Evolutionary conservation across 2,113 vertebrate species (phyloP).

Genomic region (Sorex araneus): DNA sequence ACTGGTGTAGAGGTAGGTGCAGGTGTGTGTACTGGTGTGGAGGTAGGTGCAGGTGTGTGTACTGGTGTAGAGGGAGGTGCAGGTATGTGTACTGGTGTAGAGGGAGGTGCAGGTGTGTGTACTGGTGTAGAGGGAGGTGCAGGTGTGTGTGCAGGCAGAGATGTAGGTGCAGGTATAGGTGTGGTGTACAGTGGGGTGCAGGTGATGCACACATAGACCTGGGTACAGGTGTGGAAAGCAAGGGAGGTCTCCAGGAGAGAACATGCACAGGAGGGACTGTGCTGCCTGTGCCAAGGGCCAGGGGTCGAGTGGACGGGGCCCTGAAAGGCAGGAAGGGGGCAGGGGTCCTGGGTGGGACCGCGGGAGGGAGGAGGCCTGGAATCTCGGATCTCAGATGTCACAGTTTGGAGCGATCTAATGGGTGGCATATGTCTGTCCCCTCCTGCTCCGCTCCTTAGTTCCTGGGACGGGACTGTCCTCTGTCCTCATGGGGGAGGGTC

Average conservation of each 20-base stretch:
- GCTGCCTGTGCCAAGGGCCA: background rate
- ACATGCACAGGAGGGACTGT: background rate
- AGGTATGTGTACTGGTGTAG: too few relatives aligned
- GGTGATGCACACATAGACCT: background rate
- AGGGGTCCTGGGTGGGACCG: background rate
- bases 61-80: too few relatives aligned
- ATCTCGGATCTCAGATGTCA: background rate
- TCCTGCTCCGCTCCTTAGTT: background rate
- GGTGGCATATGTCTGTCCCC: background rate
- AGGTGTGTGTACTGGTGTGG: background rate
- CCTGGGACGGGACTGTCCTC: background rate
- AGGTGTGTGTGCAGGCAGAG: background rate
- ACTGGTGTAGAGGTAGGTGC: background rate
- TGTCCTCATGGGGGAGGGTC: background rate
- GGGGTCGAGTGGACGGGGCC: background rate
- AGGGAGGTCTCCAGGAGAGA: background rate
- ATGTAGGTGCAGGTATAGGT: background rate
- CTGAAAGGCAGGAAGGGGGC: background rate
- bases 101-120: too few relatives aligned
- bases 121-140: background rate
- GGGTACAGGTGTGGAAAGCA: background rate
- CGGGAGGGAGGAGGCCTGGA: background rate
- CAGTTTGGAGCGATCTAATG: background rate
- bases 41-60: too few relatives aligned
- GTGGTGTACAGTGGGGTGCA: too few relatives aligned